These are phyloP conservation scores for Conus canariensis DNA, from an alignment of 2,888 invertebrate species.

Conservation along the genomic window DNA sequence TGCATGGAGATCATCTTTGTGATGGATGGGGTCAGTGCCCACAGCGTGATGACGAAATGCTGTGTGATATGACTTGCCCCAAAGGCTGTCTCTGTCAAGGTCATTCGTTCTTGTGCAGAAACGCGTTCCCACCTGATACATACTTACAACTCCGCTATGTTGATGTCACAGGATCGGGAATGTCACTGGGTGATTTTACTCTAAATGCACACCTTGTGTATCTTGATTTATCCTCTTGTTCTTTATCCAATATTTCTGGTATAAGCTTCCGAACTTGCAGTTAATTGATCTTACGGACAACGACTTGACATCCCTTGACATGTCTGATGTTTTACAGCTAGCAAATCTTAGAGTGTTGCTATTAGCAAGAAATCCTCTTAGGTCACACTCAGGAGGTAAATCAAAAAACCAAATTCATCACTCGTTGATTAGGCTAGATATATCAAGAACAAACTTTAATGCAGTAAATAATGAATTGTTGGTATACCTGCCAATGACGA, in stretches of 20 bases:
- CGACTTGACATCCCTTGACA: neutral
- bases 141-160: neutral
- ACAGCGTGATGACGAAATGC: neutral
- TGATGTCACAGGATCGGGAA: neutral
- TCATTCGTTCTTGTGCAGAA: neutral
- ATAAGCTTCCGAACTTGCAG: neutral
- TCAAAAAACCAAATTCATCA: neutral
- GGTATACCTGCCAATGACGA: neutral
- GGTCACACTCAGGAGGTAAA: neutral
- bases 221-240: neutral
- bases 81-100: neutral
- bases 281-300: neutral
- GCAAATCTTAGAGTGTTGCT: neutral
- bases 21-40: constrained; percentile 17
- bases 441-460: neutral
- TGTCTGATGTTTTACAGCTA: neutral
- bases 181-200: neutral
- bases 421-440: neutral
- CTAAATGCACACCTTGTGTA: neutral
- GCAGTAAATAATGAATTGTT: neutral
- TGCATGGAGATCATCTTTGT: constrained; percentile 7
- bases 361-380: neutral
- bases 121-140: neutral
- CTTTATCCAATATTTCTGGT: neutral
- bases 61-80: neutral